Conservation (phyloP, 1,140 invertebrate genomes). For the Euura lappo region DNA sequence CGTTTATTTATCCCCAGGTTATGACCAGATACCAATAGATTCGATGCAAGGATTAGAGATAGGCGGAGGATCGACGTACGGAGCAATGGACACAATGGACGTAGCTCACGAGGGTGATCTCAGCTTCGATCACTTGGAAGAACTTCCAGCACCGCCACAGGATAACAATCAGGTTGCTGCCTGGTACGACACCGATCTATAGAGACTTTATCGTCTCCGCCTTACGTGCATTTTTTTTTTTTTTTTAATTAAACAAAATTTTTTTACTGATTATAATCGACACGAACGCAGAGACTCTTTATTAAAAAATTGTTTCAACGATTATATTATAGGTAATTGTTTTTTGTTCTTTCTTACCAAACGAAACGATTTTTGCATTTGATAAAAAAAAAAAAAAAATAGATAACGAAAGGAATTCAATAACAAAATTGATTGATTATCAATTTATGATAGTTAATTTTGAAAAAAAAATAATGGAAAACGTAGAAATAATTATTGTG, state of each 20-base stretch:
- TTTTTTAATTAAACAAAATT: too few species aligned
- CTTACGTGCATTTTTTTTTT: neutral
- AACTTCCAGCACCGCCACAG: conserved; percentile 84
- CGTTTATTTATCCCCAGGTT: conserved; percentile 67
- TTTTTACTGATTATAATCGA: too few species aligned
- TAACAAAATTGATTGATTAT: too few species aligned
- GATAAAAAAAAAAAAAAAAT: too few species aligned
- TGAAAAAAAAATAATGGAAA: too few species aligned
- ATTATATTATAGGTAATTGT: too few species aligned
- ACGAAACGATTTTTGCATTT: too few species aligned
- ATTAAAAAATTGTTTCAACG: too few species aligned
- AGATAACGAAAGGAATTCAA: too few species aligned
- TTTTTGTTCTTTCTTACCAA: too few species aligned
- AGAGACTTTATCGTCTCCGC: conserved; percentile 48
- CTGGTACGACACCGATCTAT: conserved; percentile 97
- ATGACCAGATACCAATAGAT: conserved; percentile 96
- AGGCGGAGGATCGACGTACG: conserved; percentile 73
- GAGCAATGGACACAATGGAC: conserved; percentile 86
- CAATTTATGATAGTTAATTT: too few species aligned
- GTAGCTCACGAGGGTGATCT: conserved; percentile 78
- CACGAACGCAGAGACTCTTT: too few species aligned
- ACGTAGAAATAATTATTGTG: neutral
- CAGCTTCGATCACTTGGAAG: conserved; percentile 83
- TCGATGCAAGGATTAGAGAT: conserved; percentile 94
- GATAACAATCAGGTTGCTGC: conserved; percentile 90